Percentiles rank a stretch among this genome's conserved stretches.
These are phyloP conservation scores for Diploscapter pachys DNA, from an alignment of 1,140 invertebrate species.

Conservation along the genomic window DNA sequence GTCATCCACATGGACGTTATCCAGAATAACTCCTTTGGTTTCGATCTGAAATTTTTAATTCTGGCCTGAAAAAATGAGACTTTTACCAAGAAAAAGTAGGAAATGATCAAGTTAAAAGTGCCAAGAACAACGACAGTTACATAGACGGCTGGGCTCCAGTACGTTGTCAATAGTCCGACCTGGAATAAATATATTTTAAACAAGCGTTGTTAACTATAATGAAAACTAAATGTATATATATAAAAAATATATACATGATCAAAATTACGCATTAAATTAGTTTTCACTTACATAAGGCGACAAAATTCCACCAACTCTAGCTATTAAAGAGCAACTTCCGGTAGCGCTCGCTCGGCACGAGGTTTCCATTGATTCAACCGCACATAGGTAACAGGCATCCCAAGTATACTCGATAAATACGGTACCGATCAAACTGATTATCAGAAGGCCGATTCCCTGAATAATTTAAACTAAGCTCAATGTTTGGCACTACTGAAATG, in stretches of 20 bases:
- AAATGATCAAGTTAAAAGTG: constrained; percentile 49
- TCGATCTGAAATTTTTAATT: constrained; percentile 36
- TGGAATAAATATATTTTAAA: too few species aligned
- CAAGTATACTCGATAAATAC: constrained; percentile 57
- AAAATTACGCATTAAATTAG: background rate
- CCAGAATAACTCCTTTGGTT: constrained; percentile 51
- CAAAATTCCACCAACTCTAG: constrained; percentile 51
- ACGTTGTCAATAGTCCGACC: constrained; percentile 31
- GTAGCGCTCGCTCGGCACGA: constrained; percentile 46
- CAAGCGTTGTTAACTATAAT: constrained; percentile 44
- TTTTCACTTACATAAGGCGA: constrained; percentile 42
- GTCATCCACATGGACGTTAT: constrained; percentile 43
- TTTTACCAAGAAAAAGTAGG: constrained; percentile 48
- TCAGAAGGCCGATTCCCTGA: constrained; percentile 45
- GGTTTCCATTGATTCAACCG: constrained; percentile 49
- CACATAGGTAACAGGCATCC: constrained; percentile 56
- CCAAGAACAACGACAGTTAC: constrained; percentile 51
- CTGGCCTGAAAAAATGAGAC: background rate
- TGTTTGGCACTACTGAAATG: background rate
- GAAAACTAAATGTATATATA: constrained; percentile 5
- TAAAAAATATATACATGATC: background rate
- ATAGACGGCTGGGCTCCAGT: constrained; percentile 55
- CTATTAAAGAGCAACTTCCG: constrained; percentile 52
- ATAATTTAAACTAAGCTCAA: constrained; percentile 12
- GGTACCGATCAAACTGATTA: constrained; percentile 50